Percentiles rank a stretch among this genome's conserved stretches.
Conservation (phyloP, 1,140 invertebrate species). For the Drosophila pseudoananassae region DNA sequence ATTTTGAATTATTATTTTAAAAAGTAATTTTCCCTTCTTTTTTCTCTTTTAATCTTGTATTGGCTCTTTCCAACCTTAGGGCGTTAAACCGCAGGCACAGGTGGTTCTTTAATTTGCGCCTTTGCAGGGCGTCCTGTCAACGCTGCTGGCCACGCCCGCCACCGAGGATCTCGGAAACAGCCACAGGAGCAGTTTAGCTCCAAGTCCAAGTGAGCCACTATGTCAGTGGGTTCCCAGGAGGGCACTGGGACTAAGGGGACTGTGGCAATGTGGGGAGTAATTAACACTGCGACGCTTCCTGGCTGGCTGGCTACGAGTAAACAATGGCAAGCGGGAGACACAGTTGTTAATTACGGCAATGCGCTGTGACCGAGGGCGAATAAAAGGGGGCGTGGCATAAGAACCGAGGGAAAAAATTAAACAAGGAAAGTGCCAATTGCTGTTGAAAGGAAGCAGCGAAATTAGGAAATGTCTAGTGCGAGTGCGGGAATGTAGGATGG, state of each 20-base stretch:
- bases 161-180: neutral
- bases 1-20: neutral
- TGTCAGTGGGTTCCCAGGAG: constrained; percentile 53
- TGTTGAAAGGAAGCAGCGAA: constrained; percentile 2
- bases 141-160: constrained; percentile 10
- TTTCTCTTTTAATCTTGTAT: neutral
- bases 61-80: neutral
- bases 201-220: constrained; percentile 71
- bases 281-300: constrained; percentile 72
- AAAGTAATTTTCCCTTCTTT: neutral
- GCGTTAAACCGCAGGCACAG: constrained; percentile 51
- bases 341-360: constrained; percentile 73
- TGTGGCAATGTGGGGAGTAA: constrained; percentile 53
- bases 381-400: constrained; percentile 42
- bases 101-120: constrained; percentile 73
- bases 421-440: constrained; percentile 35
- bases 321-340: constrained; percentile 63
- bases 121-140: constrained; percentile 53
- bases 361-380: constrained; percentile 29
- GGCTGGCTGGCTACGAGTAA: constrained; percentile 45
- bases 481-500: too few relatives aligned
- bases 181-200: constrained; percentile 9
- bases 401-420: constrained; percentile 29
- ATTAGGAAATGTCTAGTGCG: constrained; percentile 5
- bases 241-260: neutral